Conservation (phyloP, 2,888 invertebrate genomes). For the Pterobdella sp. region DNA sequence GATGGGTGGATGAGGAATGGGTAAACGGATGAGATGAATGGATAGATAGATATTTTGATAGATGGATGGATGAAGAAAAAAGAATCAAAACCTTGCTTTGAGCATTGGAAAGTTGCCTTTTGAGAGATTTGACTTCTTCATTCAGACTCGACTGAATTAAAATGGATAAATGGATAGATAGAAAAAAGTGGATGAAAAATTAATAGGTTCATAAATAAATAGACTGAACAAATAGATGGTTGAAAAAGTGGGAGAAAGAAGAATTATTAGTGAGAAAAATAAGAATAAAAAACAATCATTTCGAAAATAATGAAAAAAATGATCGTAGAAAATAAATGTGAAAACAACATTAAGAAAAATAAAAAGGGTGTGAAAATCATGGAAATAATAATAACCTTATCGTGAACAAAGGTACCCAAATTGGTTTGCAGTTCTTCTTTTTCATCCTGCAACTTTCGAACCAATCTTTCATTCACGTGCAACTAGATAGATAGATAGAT, state of each 20-base stretch:
- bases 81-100: constrained; percentile 16
- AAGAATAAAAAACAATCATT: too few species aligned
- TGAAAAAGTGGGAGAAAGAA: too few species aligned
- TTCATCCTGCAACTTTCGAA: constrained; percentile 23
- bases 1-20: constrained; percentile 57
- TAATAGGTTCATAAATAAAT: too few species aligned
- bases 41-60: neutral
- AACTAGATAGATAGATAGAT: neutral
- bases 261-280: too few species aligned
- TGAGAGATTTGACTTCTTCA: neutral
- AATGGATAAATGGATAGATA: too few species aligned
- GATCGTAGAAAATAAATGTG: too few species aligned
- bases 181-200: too few species aligned
- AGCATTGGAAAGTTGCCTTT: constrained; percentile 16
- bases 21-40: neutral
- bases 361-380: too few species aligned
- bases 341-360: too few species aligned
- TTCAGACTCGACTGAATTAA: neutral
- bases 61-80: neutral
- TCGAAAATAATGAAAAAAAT: too few species aligned
- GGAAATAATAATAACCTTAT: neutral
- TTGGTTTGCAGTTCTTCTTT: constrained; percentile 7
- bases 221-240: too few species aligned
- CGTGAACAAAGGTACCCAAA: neutral
- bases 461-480: constrained; percentile 22